These are phyloP conservation scores for Chaetogeoica ovagalla DNA, from an alignment of 2,888 invertebrate genomes.

Conservation along the genomic window DNA sequence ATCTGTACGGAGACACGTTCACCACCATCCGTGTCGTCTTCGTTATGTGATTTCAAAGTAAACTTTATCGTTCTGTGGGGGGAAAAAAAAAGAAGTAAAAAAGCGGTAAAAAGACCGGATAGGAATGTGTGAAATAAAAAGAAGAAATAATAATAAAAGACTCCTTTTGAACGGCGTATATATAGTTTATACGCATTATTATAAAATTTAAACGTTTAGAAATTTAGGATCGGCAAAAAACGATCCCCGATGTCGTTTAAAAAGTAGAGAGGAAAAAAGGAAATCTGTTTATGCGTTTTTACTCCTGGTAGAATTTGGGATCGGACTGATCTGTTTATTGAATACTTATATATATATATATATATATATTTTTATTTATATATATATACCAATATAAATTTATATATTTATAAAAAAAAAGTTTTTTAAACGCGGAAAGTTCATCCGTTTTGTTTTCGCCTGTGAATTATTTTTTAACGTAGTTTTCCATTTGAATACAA, in stretches of 20 bases:
- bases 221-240: constrained; percentile 1
- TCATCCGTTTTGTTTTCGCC: too few species aligned
- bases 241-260: constrained; percentile 8
- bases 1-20: too few species aligned
- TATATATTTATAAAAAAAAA: too few species aligned
- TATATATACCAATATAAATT: too few species aligned
- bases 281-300: constrained; percentile 16
- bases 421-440: neutral
- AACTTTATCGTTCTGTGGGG: neutral
- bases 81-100: neutral
- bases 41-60: neutral
- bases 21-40: too few species aligned
- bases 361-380: neutral
- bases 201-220: constrained; percentile 15
- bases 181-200: neutral
- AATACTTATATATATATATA: neutral
- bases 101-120: neutral
- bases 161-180: neutral
- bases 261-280: neutral
- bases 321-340: neutral
- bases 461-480: too few species aligned
- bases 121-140: neutral
- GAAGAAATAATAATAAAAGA: neutral
- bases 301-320: neutral
- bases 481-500: too few species aligned